Conservation (phyloP, 1,140 invertebrate genomes). For the Ceratitis capitata region DNA sequence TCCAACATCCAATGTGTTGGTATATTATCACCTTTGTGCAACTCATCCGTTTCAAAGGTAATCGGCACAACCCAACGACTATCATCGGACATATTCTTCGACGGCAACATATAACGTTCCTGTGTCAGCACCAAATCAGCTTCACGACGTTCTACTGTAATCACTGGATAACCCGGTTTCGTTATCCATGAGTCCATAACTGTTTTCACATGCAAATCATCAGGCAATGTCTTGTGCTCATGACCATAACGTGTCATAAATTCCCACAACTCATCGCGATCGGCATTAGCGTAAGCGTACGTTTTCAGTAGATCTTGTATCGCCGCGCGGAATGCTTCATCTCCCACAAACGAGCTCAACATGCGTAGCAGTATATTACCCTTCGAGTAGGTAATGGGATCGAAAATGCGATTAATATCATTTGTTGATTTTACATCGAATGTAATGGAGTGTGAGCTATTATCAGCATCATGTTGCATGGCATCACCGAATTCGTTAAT, state of each 20-base stretch:
- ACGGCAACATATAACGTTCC: constrained; percentile 57
- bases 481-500: constrained; percentile 76
- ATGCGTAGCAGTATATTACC: constrained; percentile 84
- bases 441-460: constrained; percentile 78
- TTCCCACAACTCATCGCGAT: constrained; percentile 77
- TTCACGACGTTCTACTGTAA: constrained; percentile 68
- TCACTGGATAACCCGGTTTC: constrained; percentile 84
- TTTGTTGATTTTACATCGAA: constrained; percentile 75
- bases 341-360: constrained; percentile 80
- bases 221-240: constrained; percentile 63
- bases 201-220: constrained; percentile 69
- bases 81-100: constrained; percentile 48
- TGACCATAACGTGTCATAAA: constrained; percentile 70
- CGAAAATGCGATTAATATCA: constrained; percentile 85
- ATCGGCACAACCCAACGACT: constrained; percentile 70
- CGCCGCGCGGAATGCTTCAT: constrained; percentile 74
- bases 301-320: constrained; percentile 71
- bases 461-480: constrained; percentile 76
- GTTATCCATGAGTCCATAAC: constrained; percentile 87
- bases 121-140: constrained; percentile 53
- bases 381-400: constrained; percentile 87
- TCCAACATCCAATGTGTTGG: constrained; percentile 58
- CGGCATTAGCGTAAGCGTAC: constrained; percentile 73
- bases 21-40: constrained; percentile 53
- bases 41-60: constrained; percentile 66